Percentiles rank a stretch among this genome's conserved stretches.
phyloP scores from a whole-genome alignment of 2,888 invertebrate species.

The Rhagium mordax region DNA sequence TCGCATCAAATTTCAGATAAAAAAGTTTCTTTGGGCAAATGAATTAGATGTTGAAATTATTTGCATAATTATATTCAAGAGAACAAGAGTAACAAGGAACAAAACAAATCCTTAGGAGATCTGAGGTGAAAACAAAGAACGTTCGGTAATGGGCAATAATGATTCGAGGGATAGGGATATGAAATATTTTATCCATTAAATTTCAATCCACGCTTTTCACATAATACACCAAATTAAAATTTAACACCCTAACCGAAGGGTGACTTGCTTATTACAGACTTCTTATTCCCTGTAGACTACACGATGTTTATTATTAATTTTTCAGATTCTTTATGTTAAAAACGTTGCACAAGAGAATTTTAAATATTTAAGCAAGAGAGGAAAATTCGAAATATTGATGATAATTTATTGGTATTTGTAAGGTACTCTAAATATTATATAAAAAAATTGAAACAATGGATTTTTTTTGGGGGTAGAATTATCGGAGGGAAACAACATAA shows the following conservation, averaged over 20 bases:
- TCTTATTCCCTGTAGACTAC: not conserved
- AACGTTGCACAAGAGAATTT: not conserved
- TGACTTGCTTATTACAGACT: not conserved
- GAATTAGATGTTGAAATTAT: too few species aligned
- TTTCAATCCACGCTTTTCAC: not conserved
- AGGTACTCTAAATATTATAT: too few species aligned
- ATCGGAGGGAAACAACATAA: too few species aligned
- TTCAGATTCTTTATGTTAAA: not conserved
- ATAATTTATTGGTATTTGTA: too few species aligned
- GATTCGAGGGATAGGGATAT: not conserved
- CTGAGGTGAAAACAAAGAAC: not conserved
- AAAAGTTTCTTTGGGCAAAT: too few species aligned
- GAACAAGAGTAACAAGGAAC: too few species aligned
- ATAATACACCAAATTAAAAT: not conserved
- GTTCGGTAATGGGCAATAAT: not conserved
- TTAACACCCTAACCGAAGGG: not conserved
- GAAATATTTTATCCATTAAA: not conserved
- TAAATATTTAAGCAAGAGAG: too few species aligned
- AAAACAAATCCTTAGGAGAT: not conserved
- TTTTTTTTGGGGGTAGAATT: too few species aligned
- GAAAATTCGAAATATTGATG: too few species aligned
- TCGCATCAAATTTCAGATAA: too few species aligned
- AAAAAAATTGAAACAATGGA: too few species aligned
- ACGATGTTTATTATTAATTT: not conserved
- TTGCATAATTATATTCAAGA: not conserved